Evolutionary conservation across 2,113 vertebrate species (phyloP).

Genomic region (Chroicocephalus ridibundus): DNA sequence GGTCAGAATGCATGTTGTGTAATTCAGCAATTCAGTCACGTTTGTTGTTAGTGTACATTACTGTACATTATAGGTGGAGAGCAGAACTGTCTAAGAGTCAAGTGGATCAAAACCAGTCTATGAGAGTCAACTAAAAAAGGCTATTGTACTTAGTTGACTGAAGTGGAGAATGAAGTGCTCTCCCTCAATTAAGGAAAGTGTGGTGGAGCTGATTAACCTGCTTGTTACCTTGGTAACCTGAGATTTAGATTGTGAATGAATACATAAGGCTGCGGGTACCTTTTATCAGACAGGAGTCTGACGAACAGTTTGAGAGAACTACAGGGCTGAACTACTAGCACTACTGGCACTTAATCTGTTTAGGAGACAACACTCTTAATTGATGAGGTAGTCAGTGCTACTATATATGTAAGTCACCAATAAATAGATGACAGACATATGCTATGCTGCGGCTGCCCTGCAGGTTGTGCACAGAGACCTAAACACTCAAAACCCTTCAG

Average conservation of each 20-base stretch:
- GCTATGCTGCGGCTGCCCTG: background rate
- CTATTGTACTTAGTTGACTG: slow-evolving; percentile 56
- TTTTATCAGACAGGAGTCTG: slow-evolving; percentile 57
- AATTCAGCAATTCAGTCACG: slow-evolving; percentile 37
- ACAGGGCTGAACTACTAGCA: background rate
- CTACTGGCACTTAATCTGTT: slow-evolving; percentile 44
- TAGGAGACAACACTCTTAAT: slow-evolving; percentile 26
- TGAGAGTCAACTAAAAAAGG: slow-evolving; percentile 38
- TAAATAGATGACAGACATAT: background rate
- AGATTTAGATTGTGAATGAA: slow-evolving; percentile 68
- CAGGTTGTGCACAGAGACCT: background rate
- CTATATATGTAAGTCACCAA: background rate
- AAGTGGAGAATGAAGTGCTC: slow-evolving; percentile 75
- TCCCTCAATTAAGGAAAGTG: slow-evolving; percentile 75
- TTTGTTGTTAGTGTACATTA: slow-evolving; percentile 5
- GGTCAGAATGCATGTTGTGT: background rate
- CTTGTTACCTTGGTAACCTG: slow-evolving; percentile 75
- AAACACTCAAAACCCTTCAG: background rate
- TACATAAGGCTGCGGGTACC: slow-evolving; percentile 22
- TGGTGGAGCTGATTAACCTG: slow-evolving; percentile 75
- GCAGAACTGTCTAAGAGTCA: slow-evolving; percentile 57
- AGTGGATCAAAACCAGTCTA: slow-evolving; percentile 62
- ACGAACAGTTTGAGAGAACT: slow-evolving; percentile 45
- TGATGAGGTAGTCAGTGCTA: background rate
- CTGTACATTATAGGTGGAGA: background rate